phyloP scores from a whole-genome alignment of 2,797 vertebrate genomes.

The Syngnathus rostellatus region DNA sequence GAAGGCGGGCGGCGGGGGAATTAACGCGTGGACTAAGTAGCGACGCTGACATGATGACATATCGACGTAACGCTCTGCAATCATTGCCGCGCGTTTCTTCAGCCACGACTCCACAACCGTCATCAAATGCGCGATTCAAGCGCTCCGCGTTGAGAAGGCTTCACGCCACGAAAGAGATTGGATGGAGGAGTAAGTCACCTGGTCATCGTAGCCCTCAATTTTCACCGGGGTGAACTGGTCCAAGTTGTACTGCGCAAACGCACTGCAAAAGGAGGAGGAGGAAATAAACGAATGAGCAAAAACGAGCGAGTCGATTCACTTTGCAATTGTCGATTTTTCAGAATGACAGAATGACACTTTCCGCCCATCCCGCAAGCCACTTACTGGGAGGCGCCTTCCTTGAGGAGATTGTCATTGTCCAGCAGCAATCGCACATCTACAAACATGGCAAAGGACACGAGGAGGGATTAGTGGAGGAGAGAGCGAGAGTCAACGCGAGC shows the following conservation, averaged over 20 bases:
- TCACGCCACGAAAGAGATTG: too few species aligned
- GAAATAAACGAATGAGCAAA: background rate
- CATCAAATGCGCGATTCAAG: background rate
- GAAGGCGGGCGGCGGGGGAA: constrained; percentile 35
- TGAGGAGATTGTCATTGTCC: constrained; percentile 96
- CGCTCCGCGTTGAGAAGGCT: too few species aligned
- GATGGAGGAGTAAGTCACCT: constrained; percentile 63
- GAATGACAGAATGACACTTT: background rate
- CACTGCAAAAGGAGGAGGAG: constrained; percentile 62
- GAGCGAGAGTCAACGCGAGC: constrained; percentile 20
- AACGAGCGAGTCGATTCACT: background rate
- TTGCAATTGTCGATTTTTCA: background rate
- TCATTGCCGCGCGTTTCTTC: constrained; percentile 20
- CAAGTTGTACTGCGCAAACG: constrained; percentile 97
- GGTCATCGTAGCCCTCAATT: constrained; percentile 87
- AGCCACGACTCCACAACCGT: background rate
- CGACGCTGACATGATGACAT: constrained; percentile 58
- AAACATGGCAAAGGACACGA: constrained; percentile 1
- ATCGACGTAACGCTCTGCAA: constrained; percentile 44
- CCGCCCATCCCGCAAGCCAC: constrained; percentile 41
- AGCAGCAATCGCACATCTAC: constrained; percentile 93
- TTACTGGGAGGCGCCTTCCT: constrained; percentile 95
- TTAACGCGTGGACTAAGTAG: constrained; percentile 11
- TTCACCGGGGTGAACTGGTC: constrained; percentile 97
- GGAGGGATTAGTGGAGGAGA: background rate